These are phyloP conservation scores for Stramonita haemastoma DNA, from an alignment of 2,888 invertebrate genomes.

Conservation along the genomic window DNA sequence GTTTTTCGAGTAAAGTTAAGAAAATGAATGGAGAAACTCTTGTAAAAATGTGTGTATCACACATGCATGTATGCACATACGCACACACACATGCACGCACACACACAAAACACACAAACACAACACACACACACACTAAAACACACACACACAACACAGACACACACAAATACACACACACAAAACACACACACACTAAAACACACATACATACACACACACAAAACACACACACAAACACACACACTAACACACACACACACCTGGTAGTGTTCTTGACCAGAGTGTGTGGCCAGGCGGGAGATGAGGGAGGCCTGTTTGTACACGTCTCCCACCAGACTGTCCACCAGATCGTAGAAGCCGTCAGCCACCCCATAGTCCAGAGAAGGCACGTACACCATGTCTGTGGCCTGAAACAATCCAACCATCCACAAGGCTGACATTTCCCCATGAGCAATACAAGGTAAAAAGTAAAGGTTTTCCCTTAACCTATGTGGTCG, in stretches of 20 bases:
- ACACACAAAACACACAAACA: neutral
- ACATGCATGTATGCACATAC: no score
- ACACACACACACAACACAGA: constrained; percentile 2
- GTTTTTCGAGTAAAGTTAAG: no score
- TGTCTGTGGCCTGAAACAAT: constrained; percentile 85
- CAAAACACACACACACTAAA: neutral
- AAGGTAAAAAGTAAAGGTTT: no score
- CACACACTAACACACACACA: constrained; percentile 11
- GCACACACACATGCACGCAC: neutral
- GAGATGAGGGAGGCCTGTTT: constrained; percentile 88
- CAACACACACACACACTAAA: neutral
- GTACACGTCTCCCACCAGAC: constrained; percentile 88
- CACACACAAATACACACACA: constrained; percentile 5
- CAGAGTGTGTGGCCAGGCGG: constrained; percentile 82
- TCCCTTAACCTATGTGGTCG: no score
- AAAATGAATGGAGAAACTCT: no score
- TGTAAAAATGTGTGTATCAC: no score
- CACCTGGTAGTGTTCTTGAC: constrained; percentile 77
- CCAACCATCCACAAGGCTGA: neutral
- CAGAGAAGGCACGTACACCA: constrained; percentile 90
- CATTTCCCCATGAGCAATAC: no score
- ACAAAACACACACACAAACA: neutral
- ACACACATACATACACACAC: neutral
- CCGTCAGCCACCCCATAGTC: constrained; percentile 85
- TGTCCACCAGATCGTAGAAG: constrained; percentile 87